phyloP scores from a whole-genome alignment of 2,113 vertebrate genomes.

The Atractosteus spatula region DNA sequence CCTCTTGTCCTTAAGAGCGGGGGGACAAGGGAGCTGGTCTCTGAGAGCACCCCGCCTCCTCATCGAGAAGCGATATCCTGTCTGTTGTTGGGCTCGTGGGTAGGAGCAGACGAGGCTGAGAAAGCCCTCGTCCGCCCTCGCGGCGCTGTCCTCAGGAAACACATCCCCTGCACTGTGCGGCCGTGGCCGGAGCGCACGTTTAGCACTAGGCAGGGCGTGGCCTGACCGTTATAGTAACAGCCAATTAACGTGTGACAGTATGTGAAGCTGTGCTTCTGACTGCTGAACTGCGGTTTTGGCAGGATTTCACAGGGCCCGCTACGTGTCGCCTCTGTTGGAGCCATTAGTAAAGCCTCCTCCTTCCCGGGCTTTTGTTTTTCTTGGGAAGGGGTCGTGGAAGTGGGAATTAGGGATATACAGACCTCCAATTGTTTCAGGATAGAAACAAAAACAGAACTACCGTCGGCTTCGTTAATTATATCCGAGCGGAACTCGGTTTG shows the following conservation, averaged over 20 bases:
- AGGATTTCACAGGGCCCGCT: conserved; percentile 20
- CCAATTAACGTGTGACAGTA: conserved; percentile 28
- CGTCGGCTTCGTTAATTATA: conserved; percentile 29
- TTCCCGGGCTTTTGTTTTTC: conserved; percentile 39
- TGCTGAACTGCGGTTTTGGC: conserved; percentile 34
- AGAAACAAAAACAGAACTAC: conserved; percentile 35
- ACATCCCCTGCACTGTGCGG: conserved; percentile 18
- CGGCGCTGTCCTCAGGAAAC: conserved; percentile 44
- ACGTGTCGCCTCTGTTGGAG: conserved; percentile 22
- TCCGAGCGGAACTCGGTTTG: conserved; percentile 19
- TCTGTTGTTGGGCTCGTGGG: conserved; percentile 58
- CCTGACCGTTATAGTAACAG: background rate
- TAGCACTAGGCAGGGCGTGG: conserved; percentile 14
- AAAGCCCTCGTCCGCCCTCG: conserved; percentile 37
- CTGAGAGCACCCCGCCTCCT: conserved; percentile 5
- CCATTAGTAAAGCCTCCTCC: conserved; percentile 38
- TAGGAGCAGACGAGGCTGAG: conserved; percentile 35
- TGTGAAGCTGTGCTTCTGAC: conserved; percentile 40
- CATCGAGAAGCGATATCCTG: conserved; percentile 36
- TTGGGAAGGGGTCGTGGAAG: conserved; percentile 39
- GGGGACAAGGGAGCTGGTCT: conserved; percentile 17
- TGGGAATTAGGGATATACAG: conserved; percentile 27
- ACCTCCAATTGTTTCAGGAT: conserved; percentile 35
- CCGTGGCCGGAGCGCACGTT: conserved; percentile 11
- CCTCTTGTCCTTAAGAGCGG: conserved; percentile 33